Evolutionary conservation across 2,113 vertebrate genomes (phyloP).

Genomic region (Madoqua kirkii): DNA sequence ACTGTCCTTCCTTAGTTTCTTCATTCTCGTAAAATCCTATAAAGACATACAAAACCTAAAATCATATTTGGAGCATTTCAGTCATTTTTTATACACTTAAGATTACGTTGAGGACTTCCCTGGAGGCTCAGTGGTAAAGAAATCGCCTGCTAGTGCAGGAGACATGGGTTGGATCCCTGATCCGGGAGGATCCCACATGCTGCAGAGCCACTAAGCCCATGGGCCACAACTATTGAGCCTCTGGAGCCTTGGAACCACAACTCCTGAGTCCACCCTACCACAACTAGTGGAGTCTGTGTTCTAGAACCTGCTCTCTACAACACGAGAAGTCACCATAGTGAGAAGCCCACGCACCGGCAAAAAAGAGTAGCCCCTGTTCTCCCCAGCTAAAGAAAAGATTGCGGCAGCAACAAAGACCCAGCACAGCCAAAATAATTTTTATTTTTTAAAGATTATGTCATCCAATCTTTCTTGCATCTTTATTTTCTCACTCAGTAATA

Average conservation of each 20-base stretch:
- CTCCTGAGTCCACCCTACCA: neutral
- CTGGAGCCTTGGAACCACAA: rapidly evolving
- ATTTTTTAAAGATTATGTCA: neutral
- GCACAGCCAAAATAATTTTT: neutral
- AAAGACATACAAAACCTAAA: neutral
- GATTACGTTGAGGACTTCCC: neutral
- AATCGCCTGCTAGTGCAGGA: neutral
- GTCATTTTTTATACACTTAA: neutral
- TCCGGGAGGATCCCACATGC: neutral
- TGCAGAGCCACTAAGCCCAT: neutral
- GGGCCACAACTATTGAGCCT: neutral
- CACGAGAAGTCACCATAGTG: neutral
- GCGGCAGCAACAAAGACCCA: neutral
- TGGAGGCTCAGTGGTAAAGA: neutral
- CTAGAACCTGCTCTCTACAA: neutral
- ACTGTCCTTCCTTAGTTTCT: too few species aligned
- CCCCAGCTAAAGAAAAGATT: neutral
- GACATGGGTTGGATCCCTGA: neutral
- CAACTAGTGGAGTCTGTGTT: neutral
- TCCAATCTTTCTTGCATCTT: neutral
- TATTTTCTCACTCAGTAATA: neutral
- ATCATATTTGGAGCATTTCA: neutral
- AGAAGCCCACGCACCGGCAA: rapidly evolving
- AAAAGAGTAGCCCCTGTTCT: neutral
- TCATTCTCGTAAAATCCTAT: too few species aligned